Base-by-base conservation (phyloP, 2,888 invertebrate genomes). In the Drosophila ustulata region DNA sequence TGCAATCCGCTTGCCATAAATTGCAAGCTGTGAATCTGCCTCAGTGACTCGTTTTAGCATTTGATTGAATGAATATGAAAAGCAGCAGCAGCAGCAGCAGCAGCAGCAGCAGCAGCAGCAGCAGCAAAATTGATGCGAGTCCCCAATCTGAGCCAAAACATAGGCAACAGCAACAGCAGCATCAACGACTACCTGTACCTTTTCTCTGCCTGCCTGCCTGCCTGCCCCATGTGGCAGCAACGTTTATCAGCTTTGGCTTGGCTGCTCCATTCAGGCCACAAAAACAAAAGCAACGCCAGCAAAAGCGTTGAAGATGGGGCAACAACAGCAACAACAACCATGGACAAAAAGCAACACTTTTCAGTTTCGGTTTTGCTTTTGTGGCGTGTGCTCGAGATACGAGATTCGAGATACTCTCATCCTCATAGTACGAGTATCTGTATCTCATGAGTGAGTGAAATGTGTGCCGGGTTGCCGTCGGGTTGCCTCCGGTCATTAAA, bases 21-120 rank as follows among this genome's bases (percentile, higher is more conserved):
- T 61, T 59, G 52, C 57, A 62, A 34, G 51, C 43, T 56, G 34
- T 50, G 64, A 73, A 61, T 46, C 56, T 56, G 4, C 49, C 30
- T 32, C 51, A 51, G 55, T 58, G 57, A 57, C 37, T 57, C 46
- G 49, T 52, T 77, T 73, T 65, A 59, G 71, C 64, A 63, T 63
- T 78, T 80, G 84, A 82, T 82, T 82, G 84, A 86, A 82, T 86
- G 87, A 71, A 74, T 84, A 65, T 76, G 81, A 82, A 82, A 71
- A 65, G 85, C 69, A 75, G 32, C 52, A 71, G 41, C 69, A 62
- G 85, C 66, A 75, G 32, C 52, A 65, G 82, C 69, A 75, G 32
- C 52, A 65, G 82, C 69, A 75, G 32, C 52, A 71, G 41, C 69
- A 62, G 82, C 69, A 75, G 32, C 52, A 65, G 82, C 69, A 75